phyloP scores from a whole-genome alignment of 2,797 vertebrate species.

The Propithecus deckenii region DNA sequence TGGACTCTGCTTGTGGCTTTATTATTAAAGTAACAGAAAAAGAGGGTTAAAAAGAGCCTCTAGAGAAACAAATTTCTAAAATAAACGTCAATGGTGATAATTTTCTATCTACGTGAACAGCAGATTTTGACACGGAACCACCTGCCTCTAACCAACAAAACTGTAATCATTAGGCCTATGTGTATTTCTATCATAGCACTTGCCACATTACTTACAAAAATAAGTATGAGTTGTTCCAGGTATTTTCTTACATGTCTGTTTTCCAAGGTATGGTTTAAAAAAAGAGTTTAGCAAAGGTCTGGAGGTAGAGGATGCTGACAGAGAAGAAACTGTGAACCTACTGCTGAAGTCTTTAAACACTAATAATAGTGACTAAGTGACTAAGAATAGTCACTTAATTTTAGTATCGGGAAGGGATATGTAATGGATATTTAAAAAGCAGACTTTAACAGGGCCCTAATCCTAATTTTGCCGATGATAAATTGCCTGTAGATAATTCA shows the following conservation, averaged over 20 bases:
- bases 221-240: neutral
- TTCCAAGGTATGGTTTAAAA: neutral
- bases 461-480: neutral
- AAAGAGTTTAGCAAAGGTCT: constrained; percentile 2
- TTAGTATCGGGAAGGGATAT: neutral
- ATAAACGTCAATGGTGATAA: neutral
- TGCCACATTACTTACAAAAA: neutral
- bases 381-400: neutral
- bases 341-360: neutral
- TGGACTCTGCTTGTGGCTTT: neutral
- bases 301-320: neutral
- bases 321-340: neutral
- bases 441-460: neutral
- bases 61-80: neutral
- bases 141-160: constrained; percentile 37
- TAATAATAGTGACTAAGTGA: neutral
- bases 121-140: neutral
- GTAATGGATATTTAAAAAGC: neutral
- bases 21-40: neutral
- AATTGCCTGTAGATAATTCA: neutral
- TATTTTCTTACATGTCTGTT: neutral
- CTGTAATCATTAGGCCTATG: neutral
- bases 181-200: neutral
- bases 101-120: neutral
- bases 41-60: neutral